Evolutionary conservation across 2,888 invertebrate species (phyloP), one percentile per base, ranked within the genome.

Genomic region (Ichneumon xanthorius): DNA sequence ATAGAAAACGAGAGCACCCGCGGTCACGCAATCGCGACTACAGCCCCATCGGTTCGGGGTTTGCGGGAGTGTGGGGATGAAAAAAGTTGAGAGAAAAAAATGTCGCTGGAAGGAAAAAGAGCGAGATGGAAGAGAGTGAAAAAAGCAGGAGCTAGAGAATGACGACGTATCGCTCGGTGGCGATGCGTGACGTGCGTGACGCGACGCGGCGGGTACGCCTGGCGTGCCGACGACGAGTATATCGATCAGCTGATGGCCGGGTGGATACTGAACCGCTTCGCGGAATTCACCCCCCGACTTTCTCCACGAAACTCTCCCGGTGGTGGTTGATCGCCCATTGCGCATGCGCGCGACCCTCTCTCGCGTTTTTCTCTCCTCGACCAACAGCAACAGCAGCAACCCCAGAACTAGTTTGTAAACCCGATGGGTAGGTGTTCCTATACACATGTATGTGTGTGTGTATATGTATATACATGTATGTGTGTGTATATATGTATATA

Each of bases 231-330:
- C 80, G 75, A 75, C 80, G 84, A 77, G 82, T 92, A 91, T 93
- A 93, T 93, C 90, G 93, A 93, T 93, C 93, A 92, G 92, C 92
- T 92, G 93, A 92, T 92, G 92, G 92, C 92, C 93, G 93, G 93
- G 92, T 92, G 92, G 90, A 92, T 92, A 93, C 93, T 93, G 92
- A 93, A 90, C 89, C 88, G 88, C 87, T 92, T 92, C 92, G 90
- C 86, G 89, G 92, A 93, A 92, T 92, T 93, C 91, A 91, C 84
- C 92, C 92, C 90, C 77, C 79, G 55, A 14, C 45, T 73, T 65
- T 75, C 37, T 4, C 72, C 40, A 11, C 26, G 33, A 30, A 50
- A 67, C 37, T 58, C 33, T 45, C 65, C 37, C 40, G 78, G 70
- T 73, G 75, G 81, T 89, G 90, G 89, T 89, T 89, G 88, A 89